Percentiles rank a stretch among this genome's conserved stretches.
Evolutionary conservation across 2,797 vertebrate genomes (phyloP).

Genomic region (Chiloscyllium punctatum): DNA sequence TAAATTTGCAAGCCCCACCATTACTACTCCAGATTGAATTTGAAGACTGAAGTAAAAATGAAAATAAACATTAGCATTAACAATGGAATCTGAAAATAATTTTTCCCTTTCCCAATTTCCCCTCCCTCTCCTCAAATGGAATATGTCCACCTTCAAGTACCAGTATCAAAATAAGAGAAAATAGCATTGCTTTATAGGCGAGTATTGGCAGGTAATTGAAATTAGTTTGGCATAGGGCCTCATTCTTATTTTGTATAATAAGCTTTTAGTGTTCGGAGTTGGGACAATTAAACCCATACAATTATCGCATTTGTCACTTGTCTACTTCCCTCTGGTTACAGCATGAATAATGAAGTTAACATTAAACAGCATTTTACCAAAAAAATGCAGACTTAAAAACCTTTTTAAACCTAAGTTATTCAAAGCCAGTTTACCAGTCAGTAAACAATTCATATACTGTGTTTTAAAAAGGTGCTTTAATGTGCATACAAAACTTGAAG

Average conservation of each 20-base stretch:
- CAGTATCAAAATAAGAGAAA: not conserved
- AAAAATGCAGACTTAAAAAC: not conserved
- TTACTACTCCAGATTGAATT: slow-evolving; percentile 1
- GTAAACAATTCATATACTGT: not conserved
- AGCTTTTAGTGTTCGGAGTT: not conserved
- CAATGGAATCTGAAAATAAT: not conserved
- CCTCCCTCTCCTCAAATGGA: not conserved
- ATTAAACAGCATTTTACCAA: not conserved
- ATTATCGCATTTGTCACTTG: not conserved
- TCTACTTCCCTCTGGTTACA: not conserved
- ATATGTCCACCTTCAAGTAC: not conserved
- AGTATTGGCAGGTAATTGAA: not conserved
- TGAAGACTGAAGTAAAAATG: slow-evolving; percentile 3
- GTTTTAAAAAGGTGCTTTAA: not conserved
- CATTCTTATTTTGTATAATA: not conserved
- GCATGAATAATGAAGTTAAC: not conserved
- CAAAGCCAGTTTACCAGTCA: too few relatives aligned
- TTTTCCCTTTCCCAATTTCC: not conserved
- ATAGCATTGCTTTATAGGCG: not conserved
- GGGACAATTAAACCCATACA: not conserved
- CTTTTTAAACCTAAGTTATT: not conserved
- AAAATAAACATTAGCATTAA: not conserved
- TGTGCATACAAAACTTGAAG: not conserved
- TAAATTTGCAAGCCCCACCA: slow-evolving; percentile 41
- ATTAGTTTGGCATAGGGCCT: not conserved